Base-by-base conservation (phyloP, 1,140 invertebrate species). In the Drosophila asahinai region DNA sequence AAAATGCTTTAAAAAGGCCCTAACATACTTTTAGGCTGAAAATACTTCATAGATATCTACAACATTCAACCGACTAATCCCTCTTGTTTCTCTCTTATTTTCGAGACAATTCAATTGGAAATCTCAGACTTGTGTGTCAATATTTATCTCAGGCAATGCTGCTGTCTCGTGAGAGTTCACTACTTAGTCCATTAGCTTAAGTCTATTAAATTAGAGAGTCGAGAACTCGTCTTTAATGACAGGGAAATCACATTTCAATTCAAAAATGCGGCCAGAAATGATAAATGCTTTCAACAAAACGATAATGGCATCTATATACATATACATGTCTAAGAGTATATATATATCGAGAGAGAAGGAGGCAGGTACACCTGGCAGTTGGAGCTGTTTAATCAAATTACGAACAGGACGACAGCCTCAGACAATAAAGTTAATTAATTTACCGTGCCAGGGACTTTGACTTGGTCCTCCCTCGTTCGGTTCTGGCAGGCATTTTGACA, bases 381-480 rank as follows among this genome's bases (percentile, higher is more conserved):
- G 73, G 70, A 73, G 66, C 76, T 71, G 48, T 83, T 89, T 84
- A 89, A 87, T 87, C 81, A 84, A 84, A 81, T 89, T 84, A 89
- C 57, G 62, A 22, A 51, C 51, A 66, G 66, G 52, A 52, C 25
- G 55, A 43, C 45, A 40, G 60, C 51, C 54, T 63, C 76, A 74
- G 55, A 87, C 81, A 87, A 90, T 84, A 81, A 89, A 87, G 73
- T 87, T 84, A 87, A 87, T 87, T 87, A 87, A 89, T 89, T 84
- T 89, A 78, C 77, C 80, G 59, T 42, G 70, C 70, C 70, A 72
- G 47, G 54, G 54, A 51, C 67, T 59, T 72, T 47, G 66, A 51
- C 52, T 72, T 73, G 70, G 36, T 27, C 48, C 43, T 27, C 43
- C 11, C 33, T 36, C 36, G 45, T 51, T 38, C 38, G 43, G 33